Conservation (phyloP, 2,888 invertebrate species). For the Abrostola tripartita region DNA sequence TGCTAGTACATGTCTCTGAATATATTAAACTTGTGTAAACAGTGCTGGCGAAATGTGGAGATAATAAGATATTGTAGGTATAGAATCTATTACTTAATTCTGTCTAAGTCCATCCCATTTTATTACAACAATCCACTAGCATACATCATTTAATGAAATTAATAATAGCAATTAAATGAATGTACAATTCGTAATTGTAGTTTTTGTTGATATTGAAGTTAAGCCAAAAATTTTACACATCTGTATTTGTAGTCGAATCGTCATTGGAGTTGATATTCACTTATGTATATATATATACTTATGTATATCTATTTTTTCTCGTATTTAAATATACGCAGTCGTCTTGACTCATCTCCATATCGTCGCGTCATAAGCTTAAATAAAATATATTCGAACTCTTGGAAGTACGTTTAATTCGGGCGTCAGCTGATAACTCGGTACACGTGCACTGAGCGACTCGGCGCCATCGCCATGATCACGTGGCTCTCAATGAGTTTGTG, state of each 20-base stretch:
- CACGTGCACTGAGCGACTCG: slow-evolving; percentile 49
- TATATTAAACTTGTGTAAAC: slow-evolving; percentile 32
- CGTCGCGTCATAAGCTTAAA: slow-evolving; percentile 11
- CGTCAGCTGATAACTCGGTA: slow-evolving; percentile 52
- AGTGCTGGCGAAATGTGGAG: slow-evolving; percentile 27
- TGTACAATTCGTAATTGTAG: background rate
- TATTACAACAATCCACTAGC: slow-evolving; percentile 5
- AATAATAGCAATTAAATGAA: no score
- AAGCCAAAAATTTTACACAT: slow-evolving; percentile 2
- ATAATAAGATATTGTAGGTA: slow-evolving; percentile 34
- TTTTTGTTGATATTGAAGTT: background rate
- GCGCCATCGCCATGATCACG: slow-evolving; percentile 30
- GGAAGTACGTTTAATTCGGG: slow-evolving; percentile 34
- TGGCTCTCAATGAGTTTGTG: slow-evolving; percentile 40
- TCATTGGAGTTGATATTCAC: background rate
- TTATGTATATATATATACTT: background rate
- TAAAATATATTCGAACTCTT: slow-evolving; percentile 7
- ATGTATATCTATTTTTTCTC: slow-evolving; percentile 3
- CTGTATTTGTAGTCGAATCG: background rate
- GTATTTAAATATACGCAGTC: slow-evolving; percentile 12
- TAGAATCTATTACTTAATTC: background rate
- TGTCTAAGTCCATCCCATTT: slow-evolving; percentile 1
- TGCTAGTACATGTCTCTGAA: slow-evolving; percentile 29
- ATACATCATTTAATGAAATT: background rate
- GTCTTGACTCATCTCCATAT: slow-evolving; percentile 32